Conservation (phyloP, 2,888 invertebrate genomes). For the Sesia bembeciformis region DNA sequence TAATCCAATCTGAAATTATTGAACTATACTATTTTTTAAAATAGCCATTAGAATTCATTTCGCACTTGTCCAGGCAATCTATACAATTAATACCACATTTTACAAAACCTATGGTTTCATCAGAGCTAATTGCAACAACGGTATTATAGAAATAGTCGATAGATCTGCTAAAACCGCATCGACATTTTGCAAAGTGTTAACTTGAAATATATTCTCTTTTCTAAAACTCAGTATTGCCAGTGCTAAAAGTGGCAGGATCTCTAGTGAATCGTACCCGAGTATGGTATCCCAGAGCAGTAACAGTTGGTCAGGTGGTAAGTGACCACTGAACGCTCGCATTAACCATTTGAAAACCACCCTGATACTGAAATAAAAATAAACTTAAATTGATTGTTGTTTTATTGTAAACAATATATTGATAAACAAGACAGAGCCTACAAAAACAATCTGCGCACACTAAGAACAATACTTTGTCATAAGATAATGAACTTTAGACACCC, state of each 20-base stretch:
- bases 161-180: constrained; percentile 92
- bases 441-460: no score
- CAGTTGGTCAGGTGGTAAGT: constrained; percentile 93
- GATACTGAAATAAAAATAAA: constrained; percentile 73
- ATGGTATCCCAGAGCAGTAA: constrained; percentile 93
- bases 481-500: no score
- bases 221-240: constrained; percentile 89
- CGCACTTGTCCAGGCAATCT: no score
- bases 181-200: constrained; percentile 82
- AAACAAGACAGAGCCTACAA: not conserved
- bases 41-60: no score
- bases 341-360: constrained; percentile 96
- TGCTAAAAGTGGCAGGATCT: constrained; percentile 90
- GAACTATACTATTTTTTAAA: no score
- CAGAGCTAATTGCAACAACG: constrained; percentile 86
- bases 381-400: no score
- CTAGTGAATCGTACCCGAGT: constrained; percentile 93
- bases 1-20: no score
- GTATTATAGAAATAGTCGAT: constrained; percentile 89
- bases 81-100: not conserved
- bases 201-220: constrained; percentile 87
- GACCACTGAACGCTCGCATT: constrained; percentile 96
- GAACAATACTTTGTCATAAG: no score
- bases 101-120: constrained; percentile 56
- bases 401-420: not conserved